Evolutionary conservation across 2,888 invertebrate genomes (phyloP), one percentile per base, ranked within the genome.

Genomic region (Megaustenia siamemsis): DNA sequence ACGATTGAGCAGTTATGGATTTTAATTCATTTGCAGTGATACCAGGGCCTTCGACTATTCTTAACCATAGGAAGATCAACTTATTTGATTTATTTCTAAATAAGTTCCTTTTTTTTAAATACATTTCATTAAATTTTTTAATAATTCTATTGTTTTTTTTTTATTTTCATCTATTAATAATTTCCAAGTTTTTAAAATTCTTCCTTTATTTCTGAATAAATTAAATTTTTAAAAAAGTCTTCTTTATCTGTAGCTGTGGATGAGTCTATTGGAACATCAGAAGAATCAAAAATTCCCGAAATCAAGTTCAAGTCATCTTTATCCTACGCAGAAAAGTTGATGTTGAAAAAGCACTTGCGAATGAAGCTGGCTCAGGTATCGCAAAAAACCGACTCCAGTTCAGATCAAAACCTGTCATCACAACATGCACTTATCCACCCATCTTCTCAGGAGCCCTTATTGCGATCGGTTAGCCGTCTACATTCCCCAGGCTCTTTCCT

Each of bases 311-410:
- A 88, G 83, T 87, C 89, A n/a, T 88, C 88, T 32, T 85, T 93
- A 43, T 91, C 89, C 35, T 94, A 94, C 84, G 93, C 93, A 1
- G 93, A 94, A 75, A 88, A 91, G 66, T 90, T 94, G 12, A 83
- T 94, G 82, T 88, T 94, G 45, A 93, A 93, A 90, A 91, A 92
- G 85, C 92, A 93, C 85, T 60, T 32, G 56, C 76, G 76, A 60
- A 76, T 53, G 53, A 60, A 76, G 24, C n/a, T 35, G 38, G 56
- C 35, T 76, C 56, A 53, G 53, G 45, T 45, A 28, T 45, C 71
- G 28, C 45, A 43, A 10, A 45, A 45, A 3, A 12, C 15, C 28
- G 71, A 45, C 38, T 56, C 28, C 21, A 53, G 56, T 18, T 32
- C 53, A 6, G n/a, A 10, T 15, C 24, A 10, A 2, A 0, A 12